Base-by-base conservation (phyloP, 2,113 vertebrate genomes). In the Elephas maximus region DNA sequence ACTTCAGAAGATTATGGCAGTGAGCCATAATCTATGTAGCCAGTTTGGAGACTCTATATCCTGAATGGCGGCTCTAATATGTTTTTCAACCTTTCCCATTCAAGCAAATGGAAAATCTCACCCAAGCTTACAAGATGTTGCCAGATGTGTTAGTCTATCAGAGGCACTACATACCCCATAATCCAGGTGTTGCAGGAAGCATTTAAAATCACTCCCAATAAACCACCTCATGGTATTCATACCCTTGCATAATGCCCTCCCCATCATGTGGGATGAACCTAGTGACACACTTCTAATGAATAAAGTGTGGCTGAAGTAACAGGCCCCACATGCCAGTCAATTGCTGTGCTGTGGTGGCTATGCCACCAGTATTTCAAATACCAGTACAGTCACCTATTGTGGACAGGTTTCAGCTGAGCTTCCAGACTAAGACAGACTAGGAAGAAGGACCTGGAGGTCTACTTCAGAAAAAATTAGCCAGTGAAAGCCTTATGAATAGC, bases 101-200 rank as follows among this genome's bases (percentile, higher is more conserved):
- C 73, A 85, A 80, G 18, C 17, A 95, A 41, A 90, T 88, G 67
- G 69, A 95, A 89, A 91, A 87, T 69, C 10, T 20, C 53, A 26
- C 33, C 37, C 62, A 85, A 41, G 28, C 5, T 67, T 78, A 73
- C 14, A 44, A 88, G 24, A 67, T 11, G 24, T 44, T 4, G 28
- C 6, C 10, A 8, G 67, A 57, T 45, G 17, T 67, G 24, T 20
- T 74, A 37, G 21, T 4, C 4, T 92, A 11, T 60, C 37, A 24
- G 48, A 88, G 20, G 30, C 62, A 26, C 30, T 15, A 30, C n/a
- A 65, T 60, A 80, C 2, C 18, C 37, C 23, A 84, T 11, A 57
- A 65, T 48, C 10, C 14, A 33, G 26, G 33, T 37, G 14, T 10
- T 33, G 33, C 8, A 83, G 33, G 48, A 23, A 88, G 77, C 21